Evolutionary conservation across 2,113 vertebrate species (phyloP), one percentile per base, ranked within the genome.

Genomic region (Osmerus eperlanus): DNA sequence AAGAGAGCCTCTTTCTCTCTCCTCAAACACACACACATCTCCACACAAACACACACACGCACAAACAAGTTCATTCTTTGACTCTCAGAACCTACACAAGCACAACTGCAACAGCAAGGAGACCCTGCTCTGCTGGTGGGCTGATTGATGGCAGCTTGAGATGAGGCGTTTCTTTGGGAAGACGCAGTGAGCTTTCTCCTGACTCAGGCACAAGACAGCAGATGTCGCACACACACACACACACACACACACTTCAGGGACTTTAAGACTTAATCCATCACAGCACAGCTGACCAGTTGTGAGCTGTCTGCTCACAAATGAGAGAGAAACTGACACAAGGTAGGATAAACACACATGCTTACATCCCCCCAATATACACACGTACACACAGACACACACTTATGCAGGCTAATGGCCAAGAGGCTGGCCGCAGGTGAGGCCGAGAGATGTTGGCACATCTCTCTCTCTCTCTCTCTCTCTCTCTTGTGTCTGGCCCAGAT

Each of bases 221-320:
- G 68, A 67, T 19, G 3, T 12, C 56, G 15, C 64, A 58, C 28
- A 65, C 63, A 32, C 71, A 75, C 53, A 54, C 72, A 76, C 65
- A 72, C 11, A 74, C 53, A 54, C 72, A 76, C 65, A 72, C 11
- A 74, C 58, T 76, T 84, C 82, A 77, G 61, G 81, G 73, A 70
- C 75, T 73, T 83, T 77, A 85, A 77, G 76, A 79, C 79, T 85
- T 82, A 83, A 88, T 86, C 81, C 81, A 81, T 87, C 86, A 87
- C 64, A 77, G 7, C 36, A 69, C 28, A 76, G 72, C 16, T 78
- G 81, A 85, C 76, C 54, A 75, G 63, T n/a, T n/a, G n/a, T n/a
- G n/a, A n/a, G n/a, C n/a, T n/a, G n/a, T 62, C 52, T 74, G 59
- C 64, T 55, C 58, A 70, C 71, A 74, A 81, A 70, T 32, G 47